Base-by-base conservation (phyloP, 2,113 vertebrate species). In the Ramphastos sulfuratus region DNA sequence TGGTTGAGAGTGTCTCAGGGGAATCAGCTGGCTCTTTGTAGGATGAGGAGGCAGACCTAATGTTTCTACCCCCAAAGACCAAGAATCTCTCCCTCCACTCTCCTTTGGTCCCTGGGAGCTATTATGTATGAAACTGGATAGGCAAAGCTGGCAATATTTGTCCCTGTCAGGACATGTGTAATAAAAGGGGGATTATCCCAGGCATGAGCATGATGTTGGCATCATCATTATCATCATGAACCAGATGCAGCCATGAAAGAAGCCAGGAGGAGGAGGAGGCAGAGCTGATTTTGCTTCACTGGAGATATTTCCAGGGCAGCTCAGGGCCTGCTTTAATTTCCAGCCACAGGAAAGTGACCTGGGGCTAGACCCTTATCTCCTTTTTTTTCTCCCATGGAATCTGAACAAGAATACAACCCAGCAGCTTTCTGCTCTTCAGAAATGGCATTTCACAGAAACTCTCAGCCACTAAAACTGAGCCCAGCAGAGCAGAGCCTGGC, bases 141-240 rank as follows among this genome's bases (percentile, higher is more conserved):
- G 82, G 42, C 35, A 71, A 83, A 91, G 37, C 15, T 14, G 4
- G 46, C 23, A 21, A 35, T 25, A 37, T 80, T 85, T 71, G 64
- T 80, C 48, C 67, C 79, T 20, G 1, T 28, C 30, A 55, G 56
- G 64, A 52, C 55, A 52, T 12, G 9, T 50, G 46, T n/a, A 82
- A 93, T 61, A 72, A 82, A 79, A 89, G 28, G 23, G 66, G 37
- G 75, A 92, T 94, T 91, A 93, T 89, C 72, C 64, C 75, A 91
- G 69, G 30, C 25, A 1, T 24, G 79, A 92, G 75, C 52, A 25
- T 64, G 72, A 54, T 65, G 66, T 79, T 55, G 55, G 82, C 79
- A 80, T 65, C 67, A 65, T 82, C 61, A n/a, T 93, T 92, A 88
- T 90, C 94, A 37, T 7, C 44, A 28, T 5, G 46, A 90, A 90